Conservation (phyloP, 2,797 vertebrate species). For the Serranus cabrilla region DNA sequence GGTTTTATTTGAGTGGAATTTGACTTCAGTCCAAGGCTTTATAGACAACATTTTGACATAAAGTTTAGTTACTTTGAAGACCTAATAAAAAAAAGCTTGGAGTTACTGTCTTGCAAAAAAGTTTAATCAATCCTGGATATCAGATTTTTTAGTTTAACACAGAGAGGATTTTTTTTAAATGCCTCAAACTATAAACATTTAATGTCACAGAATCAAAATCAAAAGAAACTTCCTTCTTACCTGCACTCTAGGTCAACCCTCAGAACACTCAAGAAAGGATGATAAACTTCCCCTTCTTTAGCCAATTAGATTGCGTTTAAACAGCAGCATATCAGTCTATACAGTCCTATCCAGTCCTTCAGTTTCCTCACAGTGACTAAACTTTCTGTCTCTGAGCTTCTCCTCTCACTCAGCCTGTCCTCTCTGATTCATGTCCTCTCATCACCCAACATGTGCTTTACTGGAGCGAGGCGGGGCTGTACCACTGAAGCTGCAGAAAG, state of each 20-base stretch:
- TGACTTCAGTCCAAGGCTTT: not conserved
- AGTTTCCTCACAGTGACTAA: constrained; percentile 15
- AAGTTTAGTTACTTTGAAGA: not conserved
- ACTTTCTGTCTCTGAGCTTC: constrained; percentile 28
- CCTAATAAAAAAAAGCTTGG: not conserved
- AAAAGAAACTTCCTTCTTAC: constrained; percentile 58
- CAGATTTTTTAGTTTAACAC: no score
- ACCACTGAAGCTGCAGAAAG: constrained; percentile 53
- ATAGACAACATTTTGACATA: not conserved
- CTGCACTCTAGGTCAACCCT: constrained; percentile 35
- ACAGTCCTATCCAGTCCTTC: not conserved
- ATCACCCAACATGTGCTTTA: constrained; percentile 66
- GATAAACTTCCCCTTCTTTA: constrained; percentile 22
- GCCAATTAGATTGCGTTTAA: not conserved
- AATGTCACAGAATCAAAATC: not conserved
- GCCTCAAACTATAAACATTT: not conserved
- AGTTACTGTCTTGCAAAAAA: not conserved
- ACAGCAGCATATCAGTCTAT: constrained; percentile 1
- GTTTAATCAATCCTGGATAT: not conserved
- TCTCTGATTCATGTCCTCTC: constrained; percentile 68
- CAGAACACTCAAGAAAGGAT: not conserved
- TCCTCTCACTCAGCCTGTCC: constrained; percentile 31
- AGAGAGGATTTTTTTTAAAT: not conserved
- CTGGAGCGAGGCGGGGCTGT: constrained; percentile 57
- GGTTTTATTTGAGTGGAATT: not conserved